Percentiles rank a stretch among this genome's conserved stretches.
Conservation (phyloP, 2,888 invertebrate genomes). For the Syrista parreyssii region DNA sequence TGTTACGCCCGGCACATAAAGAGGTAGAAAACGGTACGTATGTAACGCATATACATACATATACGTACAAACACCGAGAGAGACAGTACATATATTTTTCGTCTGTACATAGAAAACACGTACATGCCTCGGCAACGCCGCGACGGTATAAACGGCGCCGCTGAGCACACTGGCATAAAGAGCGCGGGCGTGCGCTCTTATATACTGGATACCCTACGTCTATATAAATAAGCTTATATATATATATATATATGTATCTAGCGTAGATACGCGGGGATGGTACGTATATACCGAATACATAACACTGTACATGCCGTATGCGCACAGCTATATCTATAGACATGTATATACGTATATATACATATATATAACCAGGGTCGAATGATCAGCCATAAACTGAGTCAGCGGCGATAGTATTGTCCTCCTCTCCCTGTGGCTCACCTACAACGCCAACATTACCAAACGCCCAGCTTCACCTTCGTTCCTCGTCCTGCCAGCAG, state of each 20-base stretch:
- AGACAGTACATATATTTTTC: background rate
- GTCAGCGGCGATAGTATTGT: conserved; percentile 54
- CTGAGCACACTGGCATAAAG: background rate
- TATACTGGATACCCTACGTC: background rate
- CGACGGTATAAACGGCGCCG: background rate
- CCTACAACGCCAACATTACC: conserved; percentile 17
- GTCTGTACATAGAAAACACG: background rate
- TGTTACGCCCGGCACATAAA: background rate
- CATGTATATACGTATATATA: background rate
- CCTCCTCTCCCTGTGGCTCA: conserved; percentile 36
- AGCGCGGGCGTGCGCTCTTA: conserved; percentile 1
- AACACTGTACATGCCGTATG: background rate
- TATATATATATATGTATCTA: conserved; percentile 6
- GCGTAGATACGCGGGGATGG: conserved; percentile 6
- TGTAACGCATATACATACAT: background rate
- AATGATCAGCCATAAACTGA: conserved; percentile 61
- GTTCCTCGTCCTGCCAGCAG: background rate
- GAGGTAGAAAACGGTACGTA: conserved; percentile 10
- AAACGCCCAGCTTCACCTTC: conserved; percentile 14
- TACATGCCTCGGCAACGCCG: background rate
- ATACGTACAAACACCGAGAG: background rate
- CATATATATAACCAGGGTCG: conserved; percentile 45
- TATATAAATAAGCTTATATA: conserved; percentile 15
- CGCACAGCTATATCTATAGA: background rate
- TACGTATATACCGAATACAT: background rate